phyloP scores from a whole-genome alignment of 2,797 vertebrate genomes.

The Chiroxiphia lanceolata region DNA sequence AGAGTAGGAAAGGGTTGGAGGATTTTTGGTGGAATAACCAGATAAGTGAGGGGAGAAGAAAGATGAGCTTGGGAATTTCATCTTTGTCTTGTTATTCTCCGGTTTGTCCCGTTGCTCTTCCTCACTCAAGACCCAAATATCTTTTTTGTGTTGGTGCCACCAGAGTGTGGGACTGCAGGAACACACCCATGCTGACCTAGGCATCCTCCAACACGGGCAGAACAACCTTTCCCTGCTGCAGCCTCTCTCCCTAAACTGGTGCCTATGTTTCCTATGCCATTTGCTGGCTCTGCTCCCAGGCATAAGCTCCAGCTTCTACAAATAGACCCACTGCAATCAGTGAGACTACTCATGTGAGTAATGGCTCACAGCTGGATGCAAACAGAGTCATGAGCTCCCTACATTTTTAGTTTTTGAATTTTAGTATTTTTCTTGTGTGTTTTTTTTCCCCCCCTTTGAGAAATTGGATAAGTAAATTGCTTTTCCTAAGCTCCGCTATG shows the following conservation, averaged over 20 bases:
- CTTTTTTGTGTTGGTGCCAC: rapidly evolving
- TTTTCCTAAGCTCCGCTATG: not conserved
- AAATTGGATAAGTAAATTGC: conserved; percentile 15
- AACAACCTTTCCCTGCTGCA: not conserved
- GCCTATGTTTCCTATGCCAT: not conserved
- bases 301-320: conserved; percentile 2
- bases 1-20: not conserved
- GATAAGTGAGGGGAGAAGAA: not conserved
- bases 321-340: conserved; percentile 41
- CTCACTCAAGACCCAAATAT: not conserved
- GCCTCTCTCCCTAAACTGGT: not conserved
- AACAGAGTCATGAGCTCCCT: conserved; percentile 1
- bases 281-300: not conserved
- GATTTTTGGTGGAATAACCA: not conserved
- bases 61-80: not conserved
- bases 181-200: not conserved
- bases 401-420: conserved; percentile 1
- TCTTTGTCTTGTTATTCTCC: not conserved
- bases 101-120: not conserved
- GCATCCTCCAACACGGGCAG: not conserved
- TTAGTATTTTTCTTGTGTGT: not conserved
- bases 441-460: rapidly evolving
- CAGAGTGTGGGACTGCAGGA: not conserved
- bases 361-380: conserved; percentile 48
- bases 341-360: conserved; percentile 47